Conservation (phyloP, 1,140 invertebrate species). For the Drosophila biarmipes region DNA sequence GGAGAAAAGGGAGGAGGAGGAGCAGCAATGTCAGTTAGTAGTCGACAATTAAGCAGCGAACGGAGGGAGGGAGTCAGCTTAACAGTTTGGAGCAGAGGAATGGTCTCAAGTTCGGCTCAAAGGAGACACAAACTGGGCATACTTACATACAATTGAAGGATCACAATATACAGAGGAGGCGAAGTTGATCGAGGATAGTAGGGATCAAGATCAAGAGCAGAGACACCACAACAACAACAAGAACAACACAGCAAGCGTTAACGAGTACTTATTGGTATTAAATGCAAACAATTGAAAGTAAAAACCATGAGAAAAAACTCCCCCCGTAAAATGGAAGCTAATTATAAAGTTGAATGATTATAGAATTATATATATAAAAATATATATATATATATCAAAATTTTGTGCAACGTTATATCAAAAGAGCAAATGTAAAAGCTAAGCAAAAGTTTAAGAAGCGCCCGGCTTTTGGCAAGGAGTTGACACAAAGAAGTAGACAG, state of each 20-base stretch:
- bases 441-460: constrained; percentile 20
- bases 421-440: constrained; percentile 56
- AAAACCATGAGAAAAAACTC: not conserved
- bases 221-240: constrained; percentile 14
- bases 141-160: constrained; percentile 20
- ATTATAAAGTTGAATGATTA: constrained; percentile 64
- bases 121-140: constrained; percentile 7
- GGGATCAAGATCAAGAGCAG: constrained; percentile 13
- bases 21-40: constrained; percentile 55
- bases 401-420: constrained; percentile 81
- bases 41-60: constrained; percentile 64
- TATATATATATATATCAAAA: constrained; percentile 61
- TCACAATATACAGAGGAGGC: constrained; percentile 1
- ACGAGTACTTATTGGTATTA: constrained; percentile 58
- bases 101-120: constrained; percentile 46
- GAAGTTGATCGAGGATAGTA: constrained; percentile 10
- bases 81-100: constrained; percentile 38
- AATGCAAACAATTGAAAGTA: constrained; percentile 11
- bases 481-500: constrained; percentile 13
- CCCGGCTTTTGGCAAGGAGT: constrained; percentile 21
- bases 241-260: constrained; percentile 8
- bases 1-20: constrained; percentile 3
- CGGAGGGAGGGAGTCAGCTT: constrained; percentile 49
- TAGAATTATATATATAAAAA: constrained; percentile 50
- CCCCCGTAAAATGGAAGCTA: constrained; percentile 34